Conservation (phyloP, 2,113 vertebrate genomes). For the Colossoma macropomum region DNA sequence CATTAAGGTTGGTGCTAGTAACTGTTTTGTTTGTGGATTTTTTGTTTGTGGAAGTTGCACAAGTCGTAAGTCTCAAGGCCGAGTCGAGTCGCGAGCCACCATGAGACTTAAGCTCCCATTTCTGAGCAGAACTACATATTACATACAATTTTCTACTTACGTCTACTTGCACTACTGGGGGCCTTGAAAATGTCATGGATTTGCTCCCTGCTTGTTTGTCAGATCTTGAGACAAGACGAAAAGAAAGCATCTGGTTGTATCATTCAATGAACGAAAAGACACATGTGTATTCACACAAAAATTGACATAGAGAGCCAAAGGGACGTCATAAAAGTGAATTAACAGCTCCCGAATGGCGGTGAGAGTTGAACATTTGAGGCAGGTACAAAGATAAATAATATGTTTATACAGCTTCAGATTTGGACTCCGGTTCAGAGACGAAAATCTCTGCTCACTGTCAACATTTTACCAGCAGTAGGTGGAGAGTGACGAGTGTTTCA, state of each 20-base stretch:
- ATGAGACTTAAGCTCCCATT: too few species aligned
- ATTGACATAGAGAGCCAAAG: constrained; percentile 32
- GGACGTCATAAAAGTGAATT: neutral
- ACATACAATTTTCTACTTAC: too few species aligned
- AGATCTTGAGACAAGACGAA: neutral
- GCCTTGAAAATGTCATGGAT: neutral
- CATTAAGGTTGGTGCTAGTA: too few species aligned
- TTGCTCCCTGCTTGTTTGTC: neutral
- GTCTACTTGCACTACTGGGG: neutral
- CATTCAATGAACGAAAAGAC: neutral
- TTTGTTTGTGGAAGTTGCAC: too few species aligned
- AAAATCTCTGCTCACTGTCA: neutral
- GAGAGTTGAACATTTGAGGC: neutral
- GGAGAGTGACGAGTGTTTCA: neutral
- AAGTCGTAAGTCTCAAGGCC: too few species aligned
- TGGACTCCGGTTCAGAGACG: neutral
- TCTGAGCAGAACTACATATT: too few species aligned
- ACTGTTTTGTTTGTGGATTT: too few species aligned
- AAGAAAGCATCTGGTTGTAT: neutral
- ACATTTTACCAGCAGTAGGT: neutral
- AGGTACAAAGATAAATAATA: neutral
- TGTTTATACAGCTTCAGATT: neutral
- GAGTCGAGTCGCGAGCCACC: too few species aligned
- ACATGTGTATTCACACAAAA: neutral
- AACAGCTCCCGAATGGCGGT: neutral